These are phyloP conservation scores for Tinea pellionella DNA, from an alignment of 2,888 invertebrate genomes.

Conservation along the genomic window DNA sequence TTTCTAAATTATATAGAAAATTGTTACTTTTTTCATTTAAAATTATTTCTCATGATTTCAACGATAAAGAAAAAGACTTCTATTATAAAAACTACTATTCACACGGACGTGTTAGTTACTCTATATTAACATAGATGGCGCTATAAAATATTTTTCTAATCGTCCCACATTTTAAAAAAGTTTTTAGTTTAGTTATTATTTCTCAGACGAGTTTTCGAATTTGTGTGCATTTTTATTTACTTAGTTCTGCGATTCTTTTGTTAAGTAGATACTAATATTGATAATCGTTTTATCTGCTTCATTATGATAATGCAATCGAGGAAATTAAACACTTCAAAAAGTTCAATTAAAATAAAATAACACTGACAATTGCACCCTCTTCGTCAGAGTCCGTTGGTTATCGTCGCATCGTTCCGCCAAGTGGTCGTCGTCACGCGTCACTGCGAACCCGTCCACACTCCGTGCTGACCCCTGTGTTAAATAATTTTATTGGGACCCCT, in stretches of 20 bases:
- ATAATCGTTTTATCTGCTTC: not conserved
- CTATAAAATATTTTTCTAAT: not conserved
- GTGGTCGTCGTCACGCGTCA: constrained; percentile 32
- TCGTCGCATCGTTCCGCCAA: constrained; percentile 3
- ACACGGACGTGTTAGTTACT: not conserved
- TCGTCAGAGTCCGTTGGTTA: constrained; percentile 2
- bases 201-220: no score
- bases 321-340: not conserved
- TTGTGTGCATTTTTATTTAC: no score
- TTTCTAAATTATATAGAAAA: no score
- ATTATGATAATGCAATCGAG: not conserved
- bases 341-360: not conserved
- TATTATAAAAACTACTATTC: no score
- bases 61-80: no score
- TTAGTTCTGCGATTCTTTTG: no score
- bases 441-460: constrained; percentile 33
- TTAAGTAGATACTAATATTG: not conserved
- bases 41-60: no score
- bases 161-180: not conserved
- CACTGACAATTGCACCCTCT: not conserved
- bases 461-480: constrained; percentile 30
- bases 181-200: no score
- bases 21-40: no score
- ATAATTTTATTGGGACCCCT: not conserved
- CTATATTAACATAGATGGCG: not conserved